phyloP scores from a whole-genome alignment of 2,797 vertebrate species.

The Merluccius polli region DNA sequence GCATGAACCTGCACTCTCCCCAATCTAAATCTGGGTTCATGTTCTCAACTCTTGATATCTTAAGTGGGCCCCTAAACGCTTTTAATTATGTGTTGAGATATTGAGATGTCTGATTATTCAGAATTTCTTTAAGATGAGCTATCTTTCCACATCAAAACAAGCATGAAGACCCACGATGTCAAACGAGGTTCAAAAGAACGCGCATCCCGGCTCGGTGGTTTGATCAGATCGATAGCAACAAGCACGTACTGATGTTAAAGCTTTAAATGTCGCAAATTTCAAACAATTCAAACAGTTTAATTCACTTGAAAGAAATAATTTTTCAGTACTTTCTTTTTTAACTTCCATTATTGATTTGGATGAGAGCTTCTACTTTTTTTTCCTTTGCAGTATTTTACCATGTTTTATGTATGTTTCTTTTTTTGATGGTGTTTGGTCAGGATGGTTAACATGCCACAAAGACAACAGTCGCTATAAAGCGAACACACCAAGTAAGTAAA shows the following conservation, averaged over 20 bases:
- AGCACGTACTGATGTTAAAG: neutral
- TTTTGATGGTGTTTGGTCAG: neutral
- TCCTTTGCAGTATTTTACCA: neutral
- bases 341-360: neutral
- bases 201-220: neutral
- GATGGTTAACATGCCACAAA: neutral
- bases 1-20: too few relatives aligned
- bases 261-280: neutral
- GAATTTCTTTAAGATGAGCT: neutral
- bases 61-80: neutral
- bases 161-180: neutral
- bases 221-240: neutral
- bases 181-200: neutral
- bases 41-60: neutral
- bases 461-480: neutral
- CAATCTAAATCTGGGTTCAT: neutral
- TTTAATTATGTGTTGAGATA: neutral
- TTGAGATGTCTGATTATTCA: neutral
- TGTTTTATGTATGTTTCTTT: too few relatives aligned
- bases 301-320: neutral
- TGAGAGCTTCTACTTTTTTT: neutral
- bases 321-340: neutral
- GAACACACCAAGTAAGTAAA: neutral
- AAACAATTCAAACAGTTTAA: neutral
- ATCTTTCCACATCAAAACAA: neutral